Percentiles rank a stretch among this genome's conserved stretches.
Conservation (phyloP, 2,888 invertebrate genomes). For the Gastrophysa polygoni region DNA sequence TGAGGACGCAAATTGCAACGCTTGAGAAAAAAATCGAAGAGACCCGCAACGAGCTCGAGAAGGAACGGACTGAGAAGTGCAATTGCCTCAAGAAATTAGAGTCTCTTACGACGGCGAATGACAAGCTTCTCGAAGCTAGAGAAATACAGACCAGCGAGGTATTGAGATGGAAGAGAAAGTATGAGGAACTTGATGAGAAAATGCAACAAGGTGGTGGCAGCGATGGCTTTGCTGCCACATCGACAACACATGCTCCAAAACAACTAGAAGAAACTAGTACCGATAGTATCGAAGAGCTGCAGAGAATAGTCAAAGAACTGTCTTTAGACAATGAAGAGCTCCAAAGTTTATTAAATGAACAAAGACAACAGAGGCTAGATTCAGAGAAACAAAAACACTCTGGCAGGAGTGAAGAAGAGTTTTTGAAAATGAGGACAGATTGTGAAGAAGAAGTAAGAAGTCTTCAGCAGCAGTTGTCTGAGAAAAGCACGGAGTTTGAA, state of each 20-base stretch:
- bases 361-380: slow-evolving; percentile 52
- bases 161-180: slow-evolving; percentile 73
- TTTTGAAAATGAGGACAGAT: neutral
- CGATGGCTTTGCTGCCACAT: slow-evolving; percentile 40
- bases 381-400: slow-evolving; percentile 52
- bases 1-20: slow-evolving; percentile 69
- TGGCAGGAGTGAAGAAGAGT: slow-evolving; percentile 5
- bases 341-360: slow-evolving; percentile 64
- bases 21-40: slow-evolving; percentile 72
- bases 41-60: slow-evolving; percentile 63
- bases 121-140: slow-evolving; percentile 78
- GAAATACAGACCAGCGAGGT: slow-evolving; percentile 81
- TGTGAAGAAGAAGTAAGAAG: slow-evolving; percentile 19
- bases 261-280: slow-evolving; percentile 38
- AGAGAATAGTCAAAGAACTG: slow-evolving; percentile 64
- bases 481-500: slow-evolving; percentile 14
- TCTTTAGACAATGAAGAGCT: slow-evolving; percentile 68
- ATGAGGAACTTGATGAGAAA: slow-evolving; percentile 72
- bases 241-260: slow-evolving; percentile 5
- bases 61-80: slow-evolving; percentile 71
- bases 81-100: slow-evolving; percentile 73
- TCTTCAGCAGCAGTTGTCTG: slow-evolving; percentile 24
- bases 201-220: slow-evolving; percentile 63
- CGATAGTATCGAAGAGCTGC: slow-evolving; percentile 58
- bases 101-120: slow-evolving; percentile 75